Evolutionary conservation across 2,113 vertebrate genomes (phyloP), one percentile per base, ranked within the genome.

Genomic region (Hippopotamus amphibius): DNA sequence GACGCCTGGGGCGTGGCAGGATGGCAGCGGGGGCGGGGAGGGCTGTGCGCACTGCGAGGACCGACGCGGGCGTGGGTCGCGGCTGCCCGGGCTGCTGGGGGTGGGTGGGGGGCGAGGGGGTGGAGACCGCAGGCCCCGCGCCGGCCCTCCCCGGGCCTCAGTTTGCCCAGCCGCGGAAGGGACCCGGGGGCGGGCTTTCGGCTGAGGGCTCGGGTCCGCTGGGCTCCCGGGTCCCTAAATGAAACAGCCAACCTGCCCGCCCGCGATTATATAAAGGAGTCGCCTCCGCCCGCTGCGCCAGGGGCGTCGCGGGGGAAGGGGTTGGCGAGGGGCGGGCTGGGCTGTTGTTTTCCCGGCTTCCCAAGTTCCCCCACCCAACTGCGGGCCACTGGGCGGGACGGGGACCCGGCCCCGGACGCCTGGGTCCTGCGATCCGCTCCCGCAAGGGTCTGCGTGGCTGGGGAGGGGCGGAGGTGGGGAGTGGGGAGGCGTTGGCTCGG

Each of bases 211-310:
- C 17, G 57, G 82, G 92, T 41, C 28, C 69, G 61, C 96, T 13
- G 57, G 92, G 94, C 92, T 88, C 74, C 84, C 0, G 41, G 80
- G 85, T 90, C 93, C 87, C 83, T 57, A 61, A 57, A 83, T 82
- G 93, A 33, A 65, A 46, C 63, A 30, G 91, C 91, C 93, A 97
- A 97, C 96, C 96, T 97, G 97, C 93, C 88, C 71, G 80, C 93
- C 93, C 76, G 95, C 76, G 97, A 91, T 98, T 98, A 97, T 94
- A 95, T 98, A 97, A 98, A 98, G 80, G 79, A 93, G 97, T 94
- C 80, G 96, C 93, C 97, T 97, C 96, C 97, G 85, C 96, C 97
- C 96, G 95, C 95, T 17, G 92, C 96, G 94, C 95, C 91, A 94
- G 96, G 96, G 96, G 96, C 96, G 94, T 93, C 61, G 96, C 93